phyloP scores from a whole-genome alignment of 1,140 invertebrate genomes.

The Ephestia elutella region DNA sequence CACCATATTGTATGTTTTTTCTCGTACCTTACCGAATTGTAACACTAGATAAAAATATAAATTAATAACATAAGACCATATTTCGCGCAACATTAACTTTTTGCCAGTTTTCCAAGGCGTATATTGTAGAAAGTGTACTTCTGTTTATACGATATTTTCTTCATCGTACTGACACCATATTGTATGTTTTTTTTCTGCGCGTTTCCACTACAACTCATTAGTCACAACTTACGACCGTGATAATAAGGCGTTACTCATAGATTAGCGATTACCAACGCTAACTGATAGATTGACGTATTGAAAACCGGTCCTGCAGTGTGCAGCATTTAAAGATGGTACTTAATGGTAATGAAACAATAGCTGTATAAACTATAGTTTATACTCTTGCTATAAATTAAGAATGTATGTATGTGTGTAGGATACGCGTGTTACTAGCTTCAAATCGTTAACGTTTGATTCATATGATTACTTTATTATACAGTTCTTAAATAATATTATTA shows the following conservation, averaged over 20 bases:
- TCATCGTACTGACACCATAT: background rate
- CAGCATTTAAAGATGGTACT: slow-evolving; percentile 3
- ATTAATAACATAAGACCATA: too few species aligned
- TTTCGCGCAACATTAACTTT: too few species aligned
- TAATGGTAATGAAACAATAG: background rate
- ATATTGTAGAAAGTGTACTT: background rate
- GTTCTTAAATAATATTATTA: too few species aligned
- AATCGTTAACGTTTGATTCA: too few species aligned
- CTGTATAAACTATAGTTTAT: background rate
- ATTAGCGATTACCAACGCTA: slow-evolving; percentile 44
- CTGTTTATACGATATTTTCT: background rate
- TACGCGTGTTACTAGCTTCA: too few species aligned
- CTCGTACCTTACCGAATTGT: too few species aligned
- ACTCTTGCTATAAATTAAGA: too few species aligned
- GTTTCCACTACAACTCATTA: slow-evolving; percentile 12
- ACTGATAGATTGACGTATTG: background rate
- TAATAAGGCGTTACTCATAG: slow-evolving; percentile 14
- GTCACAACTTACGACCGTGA: slow-evolving; percentile 10
- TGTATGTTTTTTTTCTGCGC: background rate
- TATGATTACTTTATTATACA: too few species aligned
- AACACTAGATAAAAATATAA: too few species aligned
- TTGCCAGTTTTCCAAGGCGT: too few species aligned
- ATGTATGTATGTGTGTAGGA: too few species aligned
- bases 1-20: background rate
- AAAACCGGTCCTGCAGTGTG: slow-evolving; percentile 9